Conservation (phyloP, 2,797 vertebrate genomes). For the Morus bassanus region DNA sequence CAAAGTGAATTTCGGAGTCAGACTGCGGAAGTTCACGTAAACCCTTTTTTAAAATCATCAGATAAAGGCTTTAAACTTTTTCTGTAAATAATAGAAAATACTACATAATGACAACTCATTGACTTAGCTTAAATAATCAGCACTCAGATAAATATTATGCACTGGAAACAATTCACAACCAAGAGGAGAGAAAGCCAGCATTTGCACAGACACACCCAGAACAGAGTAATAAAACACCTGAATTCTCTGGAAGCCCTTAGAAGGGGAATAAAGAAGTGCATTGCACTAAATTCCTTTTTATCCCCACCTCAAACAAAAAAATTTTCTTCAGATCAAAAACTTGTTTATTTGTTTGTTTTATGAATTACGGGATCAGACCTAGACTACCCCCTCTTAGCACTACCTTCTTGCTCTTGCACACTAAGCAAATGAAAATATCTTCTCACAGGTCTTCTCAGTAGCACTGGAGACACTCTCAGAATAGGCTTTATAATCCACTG, state of each 20-base stretch:
- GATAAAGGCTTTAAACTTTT: not conserved
- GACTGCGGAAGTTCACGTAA: not conserved
- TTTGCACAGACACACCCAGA: not conserved
- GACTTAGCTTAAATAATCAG: not conserved
- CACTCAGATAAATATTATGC: not conserved
- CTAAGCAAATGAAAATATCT: not conserved
- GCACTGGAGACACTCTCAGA: not conserved
- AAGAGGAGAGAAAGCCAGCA: not conserved
- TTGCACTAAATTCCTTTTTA: not conserved
- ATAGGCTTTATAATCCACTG: not conserved
- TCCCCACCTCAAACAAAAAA: rapidly evolving
- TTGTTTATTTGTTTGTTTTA: not conserved
- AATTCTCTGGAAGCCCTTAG: not conserved
- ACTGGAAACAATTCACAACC: not conserved
- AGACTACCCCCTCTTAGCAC: not conserved
- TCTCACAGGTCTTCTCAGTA: not conserved
- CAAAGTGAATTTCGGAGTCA: not conserved
- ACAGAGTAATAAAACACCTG: not conserved
- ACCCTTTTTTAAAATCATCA: not conserved
- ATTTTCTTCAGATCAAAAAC: not conserved
- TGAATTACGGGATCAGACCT: not conserved
- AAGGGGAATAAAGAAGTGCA: not conserved
- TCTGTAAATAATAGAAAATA: not conserved
- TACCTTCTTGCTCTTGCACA: not conserved
- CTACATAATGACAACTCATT: not conserved